Conservation (phyloP, 2,113 vertebrate genomes). For the Lamprotornis superbus region DNA sequence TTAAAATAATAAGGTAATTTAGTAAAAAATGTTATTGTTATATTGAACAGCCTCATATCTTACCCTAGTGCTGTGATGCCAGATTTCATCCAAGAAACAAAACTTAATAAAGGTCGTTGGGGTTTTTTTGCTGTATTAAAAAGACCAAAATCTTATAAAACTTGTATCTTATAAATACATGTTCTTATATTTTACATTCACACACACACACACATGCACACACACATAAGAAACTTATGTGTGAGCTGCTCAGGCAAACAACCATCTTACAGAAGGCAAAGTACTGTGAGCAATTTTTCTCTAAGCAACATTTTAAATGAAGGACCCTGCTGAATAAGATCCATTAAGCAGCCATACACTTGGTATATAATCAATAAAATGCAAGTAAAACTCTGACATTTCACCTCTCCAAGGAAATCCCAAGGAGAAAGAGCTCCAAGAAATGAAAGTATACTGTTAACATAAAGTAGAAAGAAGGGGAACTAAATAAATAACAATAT, state of each 20-base stretch:
- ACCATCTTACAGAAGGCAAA: background rate
- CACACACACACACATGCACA: too few relatives aligned
- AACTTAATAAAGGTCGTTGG: background rate
- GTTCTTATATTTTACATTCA: background rate
- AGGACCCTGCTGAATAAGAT: background rate
- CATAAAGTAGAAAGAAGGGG: background rate
- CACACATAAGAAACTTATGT: background rate
- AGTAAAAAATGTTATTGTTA: background rate
- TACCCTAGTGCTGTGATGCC: background rate
- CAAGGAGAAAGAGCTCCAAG: background rate
- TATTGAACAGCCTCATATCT: background rate
- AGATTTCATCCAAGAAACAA: background rate
- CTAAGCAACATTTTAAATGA: background rate
- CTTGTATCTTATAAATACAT: background rate
- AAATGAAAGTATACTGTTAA: background rate
- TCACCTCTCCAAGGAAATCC: background rate
- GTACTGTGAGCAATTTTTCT: background rate
- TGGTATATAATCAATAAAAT: background rate
- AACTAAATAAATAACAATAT: background rate
- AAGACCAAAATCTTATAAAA: background rate
- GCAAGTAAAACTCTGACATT: background rate
- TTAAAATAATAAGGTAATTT: background rate
- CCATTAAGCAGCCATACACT: background rate
- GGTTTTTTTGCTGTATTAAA: background rate
- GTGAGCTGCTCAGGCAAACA: background rate